These are phyloP conservation scores for Aporophyla nigra DNA, from an alignment of 2,888 invertebrate genomes.

Conservation along the genomic window DNA sequence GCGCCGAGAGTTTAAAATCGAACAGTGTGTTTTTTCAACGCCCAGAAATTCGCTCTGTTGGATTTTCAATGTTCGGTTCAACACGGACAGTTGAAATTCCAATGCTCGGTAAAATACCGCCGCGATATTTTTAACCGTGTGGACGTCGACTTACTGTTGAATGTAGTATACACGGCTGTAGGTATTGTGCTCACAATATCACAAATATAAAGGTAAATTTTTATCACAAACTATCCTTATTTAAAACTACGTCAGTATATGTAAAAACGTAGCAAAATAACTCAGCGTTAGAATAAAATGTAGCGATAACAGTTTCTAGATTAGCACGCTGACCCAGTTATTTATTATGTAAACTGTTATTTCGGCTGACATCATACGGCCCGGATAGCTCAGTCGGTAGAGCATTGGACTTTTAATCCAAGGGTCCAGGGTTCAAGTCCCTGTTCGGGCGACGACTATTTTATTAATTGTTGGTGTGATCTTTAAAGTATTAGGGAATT, in stretches of 20 bases:
- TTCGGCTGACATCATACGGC: slow-evolving; percentile 68
- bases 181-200: not conserved
- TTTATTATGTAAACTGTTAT: slow-evolving; percentile 18
- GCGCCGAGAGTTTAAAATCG: too few relatives aligned
- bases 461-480: slow-evolving; percentile 8
- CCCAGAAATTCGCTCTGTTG: too few relatives aligned
- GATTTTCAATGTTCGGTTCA: too few relatives aligned
- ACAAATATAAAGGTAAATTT: not conserved
- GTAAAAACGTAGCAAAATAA: not conserved
- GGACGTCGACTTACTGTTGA: too few relatives aligned
- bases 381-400: slow-evolving; percentile 94
- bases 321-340: slow-evolving; percentile 9
- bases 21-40: too few relatives aligned
- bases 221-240: not conserved
- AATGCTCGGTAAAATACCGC: too few relatives aligned
- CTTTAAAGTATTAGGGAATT: not conserved
- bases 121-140: too few relatives aligned
- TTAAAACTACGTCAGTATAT: not conserved
- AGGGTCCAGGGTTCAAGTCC: slow-evolving; percentile 95
- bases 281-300: not conserved
- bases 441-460: slow-evolving; percentile 91
- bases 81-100: too few relatives aligned
- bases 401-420: slow-evolving; percentile 95
- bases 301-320: slow-evolving; percentile 23
- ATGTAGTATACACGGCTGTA: too few relatives aligned